Evolutionary conservation across 2,888 invertebrate genomes (phyloP).

Genomic region (Candidula unifasciata): DNA sequence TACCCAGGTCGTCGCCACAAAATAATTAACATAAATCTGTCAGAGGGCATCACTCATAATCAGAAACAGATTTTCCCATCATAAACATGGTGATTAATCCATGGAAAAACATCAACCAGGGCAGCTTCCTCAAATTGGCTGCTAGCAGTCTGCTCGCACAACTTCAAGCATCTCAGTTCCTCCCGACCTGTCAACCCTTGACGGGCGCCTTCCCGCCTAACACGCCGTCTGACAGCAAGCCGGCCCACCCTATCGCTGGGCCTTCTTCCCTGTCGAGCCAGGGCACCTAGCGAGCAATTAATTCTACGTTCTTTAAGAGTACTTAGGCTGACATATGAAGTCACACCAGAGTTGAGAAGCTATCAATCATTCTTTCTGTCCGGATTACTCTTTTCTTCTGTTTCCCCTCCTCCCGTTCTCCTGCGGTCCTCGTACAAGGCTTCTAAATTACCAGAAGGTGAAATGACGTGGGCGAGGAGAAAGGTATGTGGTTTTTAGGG

Average conservation of each 20-base stretch:
- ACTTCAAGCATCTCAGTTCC: slow-evolving; percentile 49
- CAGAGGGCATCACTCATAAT: slow-evolving; percentile 39
- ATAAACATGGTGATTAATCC: slow-evolving; percentile 45
- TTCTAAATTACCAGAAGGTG: background rate
- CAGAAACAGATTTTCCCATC: slow-evolving; percentile 32
- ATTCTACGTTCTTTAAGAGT: slow-evolving; percentile 50
- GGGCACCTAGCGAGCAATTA: slow-evolving; percentile 51
- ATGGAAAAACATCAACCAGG: slow-evolving; percentile 27
- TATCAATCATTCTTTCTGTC: slow-evolving; percentile 56
- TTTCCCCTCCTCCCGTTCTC: too few relatives aligned
- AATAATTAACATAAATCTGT: slow-evolving; percentile 20
- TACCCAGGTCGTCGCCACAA: too few relatives aligned
- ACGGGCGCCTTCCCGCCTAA: slow-evolving; percentile 49
- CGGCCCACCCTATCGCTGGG: slow-evolving; percentile 49
- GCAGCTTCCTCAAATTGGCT: slow-evolving; percentile 39
- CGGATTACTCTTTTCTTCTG: slow-evolving; percentile 27
- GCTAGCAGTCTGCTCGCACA: slow-evolving; percentile 38
- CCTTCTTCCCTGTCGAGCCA: slow-evolving; percentile 41
- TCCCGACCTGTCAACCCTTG: slow-evolving; percentile 42
- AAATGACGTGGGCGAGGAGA: background rate
- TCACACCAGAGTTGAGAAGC: slow-evolving; percentile 56
- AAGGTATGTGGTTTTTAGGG: background rate
- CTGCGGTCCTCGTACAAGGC: background rate
- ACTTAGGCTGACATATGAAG: slow-evolving; percentile 56
- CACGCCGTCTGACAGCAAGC: slow-evolving; percentile 40